Base-by-base conservation (phyloP, 1,140 invertebrate genomes). In the Penaeus japonicus region DNA sequence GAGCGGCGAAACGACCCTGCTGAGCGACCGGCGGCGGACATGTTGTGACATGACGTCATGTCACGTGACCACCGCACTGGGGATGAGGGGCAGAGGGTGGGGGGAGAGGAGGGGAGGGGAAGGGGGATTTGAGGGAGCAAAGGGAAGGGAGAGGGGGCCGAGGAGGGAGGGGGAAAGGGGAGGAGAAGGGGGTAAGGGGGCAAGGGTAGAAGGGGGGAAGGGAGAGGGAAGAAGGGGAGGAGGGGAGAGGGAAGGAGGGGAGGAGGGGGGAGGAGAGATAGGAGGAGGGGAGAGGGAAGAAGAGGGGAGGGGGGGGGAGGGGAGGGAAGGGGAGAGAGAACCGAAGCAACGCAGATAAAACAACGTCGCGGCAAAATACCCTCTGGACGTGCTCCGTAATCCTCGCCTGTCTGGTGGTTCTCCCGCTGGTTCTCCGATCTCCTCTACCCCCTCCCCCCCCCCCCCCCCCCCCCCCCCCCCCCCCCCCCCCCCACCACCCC, bases 261-360 rank as follows among this genome's bases (percentile, higher is more conserved):
- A 18, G 27, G 10, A 17, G n/a, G 20, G 73, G 73, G 10, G 24
- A 2, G 30, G 30, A 22, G 1, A 17, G 73, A 22, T 20, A 27
- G 1, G 27, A 27, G n/a, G 22, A 1, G 24, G 20, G 3, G 30
- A 39, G 24, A 17, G 73, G 73, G 10, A 39, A 39, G 30, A 27
- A 27, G 30, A 17, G 30, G 73, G 0, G 4, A 35, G 4, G 2
- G 73, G 73, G 4, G 27, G 30, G 73, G 39, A 27, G 0, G 30
- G 73, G n/a, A 27, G 73, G 0, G 73, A 17, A 15, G 73, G 73
- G 5, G 65, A 73, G 77, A 83, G 86, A 32, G 77, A 87, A 83
- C 83, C 80, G 83, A 78, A 73, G 83, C 65, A 88, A 84, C 70
- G 30, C 54, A 10, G 80, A 88, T 88, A 88, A 88, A 88, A 83